These are phyloP conservation scores for Oeneis ivallda DNA, from an alignment of 2,888 invertebrate genomes.

Conservation along the genomic window DNA sequence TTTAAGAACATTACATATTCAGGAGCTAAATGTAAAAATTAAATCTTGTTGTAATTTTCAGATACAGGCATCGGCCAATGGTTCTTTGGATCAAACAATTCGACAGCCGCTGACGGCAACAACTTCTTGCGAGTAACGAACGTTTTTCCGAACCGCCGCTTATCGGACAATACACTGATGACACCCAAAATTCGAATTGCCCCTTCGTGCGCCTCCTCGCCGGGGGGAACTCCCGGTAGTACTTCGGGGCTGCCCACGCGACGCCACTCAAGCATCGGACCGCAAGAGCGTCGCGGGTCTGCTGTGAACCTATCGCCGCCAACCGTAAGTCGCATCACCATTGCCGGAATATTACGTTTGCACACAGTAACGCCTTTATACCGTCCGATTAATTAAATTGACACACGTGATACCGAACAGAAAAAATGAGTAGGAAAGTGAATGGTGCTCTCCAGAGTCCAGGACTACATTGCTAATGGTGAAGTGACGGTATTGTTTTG, in stretches of 20 bases:
- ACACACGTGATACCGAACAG: slow-evolving; percentile 8
- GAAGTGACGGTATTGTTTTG: slow-evolving; percentile 70
- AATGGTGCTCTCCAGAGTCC: slow-evolving; percentile 25
- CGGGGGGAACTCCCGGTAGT: slow-evolving; percentile 86
- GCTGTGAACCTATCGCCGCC: slow-evolving; percentile 93
- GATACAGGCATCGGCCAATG: slow-evolving; percentile 85
- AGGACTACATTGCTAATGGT: slow-evolving; percentile 46
- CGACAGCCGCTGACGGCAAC: slow-evolving; percentile 86
- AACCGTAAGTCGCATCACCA: slow-evolving; percentile 84
- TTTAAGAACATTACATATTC: too few relatives aligned
- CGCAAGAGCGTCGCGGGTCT: slow-evolving; percentile 92
- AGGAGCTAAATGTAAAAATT: slow-evolving; percentile 1
- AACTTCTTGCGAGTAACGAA: slow-evolving; percentile 90
- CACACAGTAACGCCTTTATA: slow-evolving; percentile 16
- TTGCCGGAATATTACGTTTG: slow-evolving; percentile 4
- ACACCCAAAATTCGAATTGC: slow-evolving; percentile 94
- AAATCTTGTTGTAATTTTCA: slow-evolving; percentile 30
- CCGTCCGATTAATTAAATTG: slow-evolving; percentile 8
- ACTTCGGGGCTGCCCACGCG: slow-evolving; percentile 90
- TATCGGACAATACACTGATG: slow-evolving; percentile 96
- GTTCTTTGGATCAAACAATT: slow-evolving; percentile 89
- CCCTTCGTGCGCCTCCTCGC: slow-evolving; percentile 93
- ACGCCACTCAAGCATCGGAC: slow-evolving; percentile 95
- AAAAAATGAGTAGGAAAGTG: slow-evolving; percentile 7
- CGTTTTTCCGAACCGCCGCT: slow-evolving; percentile 91